Base-by-base conservation (phyloP, 2,888 invertebrate genomes). In the Sympetrum striolatum region DNA sequence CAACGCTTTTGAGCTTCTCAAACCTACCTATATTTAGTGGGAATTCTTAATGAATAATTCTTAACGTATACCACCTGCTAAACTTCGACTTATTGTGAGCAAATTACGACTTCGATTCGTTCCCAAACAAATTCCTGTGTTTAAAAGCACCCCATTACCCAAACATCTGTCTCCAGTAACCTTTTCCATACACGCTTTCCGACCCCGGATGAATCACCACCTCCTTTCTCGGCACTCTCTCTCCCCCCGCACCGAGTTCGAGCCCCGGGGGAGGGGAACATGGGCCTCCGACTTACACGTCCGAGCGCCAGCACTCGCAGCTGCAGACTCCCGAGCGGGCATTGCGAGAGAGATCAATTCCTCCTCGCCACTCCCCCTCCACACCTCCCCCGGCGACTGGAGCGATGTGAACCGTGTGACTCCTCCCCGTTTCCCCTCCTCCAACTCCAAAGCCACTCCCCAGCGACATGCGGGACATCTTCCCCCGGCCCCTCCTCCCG, bases 391-490 rank as follows among this genome's bases (percentile, higher is more conserved):
- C 48, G 81, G 81, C 81, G 81, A 48, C 81, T 35, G 81, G 81
- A n/a, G 35, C 80, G 80, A 80, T 31, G 35, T 22, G 80, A 81
- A 39, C 37, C 37, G 80, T 8, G 44, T 58, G 58, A 82, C 82
- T 82, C 82, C 82, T 82, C 82, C 82, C 82, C 82, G 82, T 82
- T 82, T 82, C 58, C 82, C 53, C 82, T 31, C 82, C 82, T 25
- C 53, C 82, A 12, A 53, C 35, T 18, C 58, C 82, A 82, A 58
- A 82, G 82, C 82, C 82, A 82, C 82, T 82, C 82, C 82, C 82
- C n/a, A 31, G 58, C 82, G 82, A 82, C 82, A 82, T 18, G 82
- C 31, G 58, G 82, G 82, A 82, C 82, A 82, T 58, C 53, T 53
- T n/a, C 81, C 53, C n/a, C 81, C 81, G 53, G 48, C 37, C 53